Evolutionary conservation across 2,797 vertebrate species (phyloP).

Genomic region (Enteromius fasciolatus): DNA sequence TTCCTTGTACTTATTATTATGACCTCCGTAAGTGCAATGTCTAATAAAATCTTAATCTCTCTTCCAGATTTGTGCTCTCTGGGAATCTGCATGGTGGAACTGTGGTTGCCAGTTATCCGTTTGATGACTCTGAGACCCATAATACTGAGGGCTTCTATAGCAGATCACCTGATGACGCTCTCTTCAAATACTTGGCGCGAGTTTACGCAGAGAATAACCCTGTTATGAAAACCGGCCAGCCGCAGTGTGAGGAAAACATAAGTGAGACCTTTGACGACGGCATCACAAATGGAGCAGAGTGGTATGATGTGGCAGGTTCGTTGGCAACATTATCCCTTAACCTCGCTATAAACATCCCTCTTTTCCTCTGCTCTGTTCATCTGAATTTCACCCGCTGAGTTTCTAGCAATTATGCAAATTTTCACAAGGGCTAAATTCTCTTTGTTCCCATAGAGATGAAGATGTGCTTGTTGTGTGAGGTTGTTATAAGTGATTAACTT

Average conservation of each 20-base stretch:
- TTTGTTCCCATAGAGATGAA: slow-evolving; percentile 47
- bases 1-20: background rate
- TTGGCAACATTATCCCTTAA: background rate
- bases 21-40: background rate
- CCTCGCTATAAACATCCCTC: background rate
- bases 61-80: slow-evolving; percentile 90
- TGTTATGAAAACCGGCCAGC: slow-evolving; percentile 89
- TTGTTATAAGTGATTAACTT: background rate
- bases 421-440: background rate
- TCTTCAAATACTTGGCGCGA: slow-evolving; percentile 88
- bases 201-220: slow-evolving; percentile 89
- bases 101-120: slow-evolving; percentile 97
- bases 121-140: slow-evolving; percentile 88
- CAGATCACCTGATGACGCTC: slow-evolving; percentile 86
- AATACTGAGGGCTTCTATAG: slow-evolving; percentile 82
- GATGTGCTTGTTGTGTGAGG: background rate
- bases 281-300: slow-evolving; percentile 93
- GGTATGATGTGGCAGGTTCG: slow-evolving; percentile 95
- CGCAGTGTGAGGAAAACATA: slow-evolving; percentile 79
- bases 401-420: background rate
- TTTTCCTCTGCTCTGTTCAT: background rate
- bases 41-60: background rate
- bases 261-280: slow-evolving; percentile 87
- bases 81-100: slow-evolving; percentile 95
- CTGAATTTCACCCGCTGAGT: background rate